Conservation (phyloP, 2,888 invertebrate species). For the Cheilosia urbana region DNA sequence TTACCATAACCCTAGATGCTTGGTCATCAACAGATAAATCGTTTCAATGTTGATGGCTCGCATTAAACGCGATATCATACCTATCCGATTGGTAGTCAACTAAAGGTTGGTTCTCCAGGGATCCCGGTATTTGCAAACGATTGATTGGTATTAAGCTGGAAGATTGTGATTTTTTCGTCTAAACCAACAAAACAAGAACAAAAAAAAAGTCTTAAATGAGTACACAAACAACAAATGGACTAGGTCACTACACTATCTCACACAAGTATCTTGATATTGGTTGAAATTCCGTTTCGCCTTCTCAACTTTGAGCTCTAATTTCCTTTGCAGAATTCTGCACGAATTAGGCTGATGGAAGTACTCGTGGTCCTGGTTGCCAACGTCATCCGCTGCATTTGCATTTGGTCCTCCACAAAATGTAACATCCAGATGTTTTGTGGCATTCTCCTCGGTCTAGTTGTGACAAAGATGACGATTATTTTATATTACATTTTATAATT, state of each 20-base stretch:
- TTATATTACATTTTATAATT: not conserved
- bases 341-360: constrained; percentile 81
- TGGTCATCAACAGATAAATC: not conserved
- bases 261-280: constrained; percentile 82
- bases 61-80: constrained; percentile 45
- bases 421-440: constrained; percentile 56
- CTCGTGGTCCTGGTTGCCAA: constrained; percentile 30
- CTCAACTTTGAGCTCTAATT: constrained; percentile 83
- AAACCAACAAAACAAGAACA: not conserved
- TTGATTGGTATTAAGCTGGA: constrained; percentile 83
- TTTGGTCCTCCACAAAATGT: constrained; percentile 49
- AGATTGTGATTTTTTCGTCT: constrained; percentile 80
- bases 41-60: no score
- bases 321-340: constrained; percentile 83
- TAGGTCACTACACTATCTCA: constrained; percentile 35
- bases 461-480: not conserved
- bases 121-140: constrained; percentile 82
- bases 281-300: constrained; percentile 83
- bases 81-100: constrained; percentile 84
- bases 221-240: constrained; percentile 44
- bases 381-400: not conserved
- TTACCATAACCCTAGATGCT: no score
- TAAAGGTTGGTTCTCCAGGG: constrained; percentile 82
- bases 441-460: constrained; percentile 21
- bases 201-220: not conserved